Conservation (phyloP, 2,797 vertebrate species). For the Sebastes trivittatus region DNA sequence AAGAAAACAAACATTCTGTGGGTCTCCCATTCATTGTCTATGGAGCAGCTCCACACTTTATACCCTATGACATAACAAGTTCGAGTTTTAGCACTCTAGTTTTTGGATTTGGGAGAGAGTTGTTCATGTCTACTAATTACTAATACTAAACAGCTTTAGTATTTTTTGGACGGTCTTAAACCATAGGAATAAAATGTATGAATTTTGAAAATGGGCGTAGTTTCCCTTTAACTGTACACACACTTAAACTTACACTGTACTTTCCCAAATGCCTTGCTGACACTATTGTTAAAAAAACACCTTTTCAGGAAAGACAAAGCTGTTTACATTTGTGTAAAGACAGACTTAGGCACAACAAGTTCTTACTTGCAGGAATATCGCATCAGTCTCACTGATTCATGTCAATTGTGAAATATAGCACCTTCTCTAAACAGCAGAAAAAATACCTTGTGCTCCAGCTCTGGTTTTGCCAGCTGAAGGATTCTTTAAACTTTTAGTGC, state of each 20-base stretch:
- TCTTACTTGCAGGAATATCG: not conserved
- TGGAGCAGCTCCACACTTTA: too few relatives aligned
- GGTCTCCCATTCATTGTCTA: too few relatives aligned
- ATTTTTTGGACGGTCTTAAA: too few relatives aligned
- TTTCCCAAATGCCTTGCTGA: not conserved
- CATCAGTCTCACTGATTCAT: not conserved
- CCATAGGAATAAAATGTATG: too few relatives aligned
- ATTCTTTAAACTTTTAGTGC: conserved; percentile 32
- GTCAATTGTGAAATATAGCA: not conserved
- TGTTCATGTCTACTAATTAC: too few relatives aligned
- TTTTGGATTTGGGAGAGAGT: too few relatives aligned
- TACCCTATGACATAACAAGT: too few relatives aligned
- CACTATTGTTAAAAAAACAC: not conserved
- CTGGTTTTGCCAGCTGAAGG: not conserved
- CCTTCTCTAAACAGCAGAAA: not conserved
- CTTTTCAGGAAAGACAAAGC: not conserved
- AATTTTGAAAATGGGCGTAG: too few relatives aligned
- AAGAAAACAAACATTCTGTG: too few relatives aligned
- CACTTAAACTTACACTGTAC: not conserved
- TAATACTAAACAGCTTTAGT: too few relatives aligned
- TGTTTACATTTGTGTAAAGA: not conserved
- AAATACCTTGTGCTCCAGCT: not conserved
- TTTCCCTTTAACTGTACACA: not conserved
- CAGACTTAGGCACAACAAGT: not conserved
- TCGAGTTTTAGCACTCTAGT: too few relatives aligned